Evolutionary conservation across 2,888 invertebrate species (phyloP), one percentile per base, ranked within the genome.

Genomic region (Drosophila koepferae): DNA sequence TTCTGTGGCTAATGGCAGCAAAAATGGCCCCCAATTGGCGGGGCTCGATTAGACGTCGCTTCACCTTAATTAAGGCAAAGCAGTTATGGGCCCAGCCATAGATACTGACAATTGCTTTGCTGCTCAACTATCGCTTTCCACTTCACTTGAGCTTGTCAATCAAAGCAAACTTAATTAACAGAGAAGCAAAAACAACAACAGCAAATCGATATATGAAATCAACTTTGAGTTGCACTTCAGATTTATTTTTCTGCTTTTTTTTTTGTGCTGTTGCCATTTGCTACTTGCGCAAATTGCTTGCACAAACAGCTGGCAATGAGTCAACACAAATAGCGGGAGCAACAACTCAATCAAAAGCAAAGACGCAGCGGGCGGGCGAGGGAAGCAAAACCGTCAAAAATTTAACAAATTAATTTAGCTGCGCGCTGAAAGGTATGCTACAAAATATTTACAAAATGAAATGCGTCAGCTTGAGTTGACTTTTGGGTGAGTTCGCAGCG

Each of bases 41-140:
- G 77, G 66, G 85, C 72, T 85, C 86, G 82, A 89, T 86, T 89
- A 75, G 71, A 6, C 77, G 62, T 72, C 73, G 72, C 62, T 71
- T 80, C 86, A 80, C 67, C 72, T 67, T 86, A 87, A 88, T 89
- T 86, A 81, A 56, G 58, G 20, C 44, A 31, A 62, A 60, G 31
- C 53, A 56, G 40, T 62, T 59, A 60, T 49, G 62, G 62, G 67
- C 20, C 14, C 12, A 2, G 44, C 20, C 54, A 20, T n/a, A 46
- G 36, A 38, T 12, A 54, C 18, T 44, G 40, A 2, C 20, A 38
- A 16, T 40, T 23, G 36, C 53, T 54, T 54, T 8, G 14, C n/a
- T 38, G n/a, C 51, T 5, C n/a, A 23, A 41, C 46, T 51, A 44
- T 38, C 23, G n/a, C 7, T 23, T 40, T 28, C 34, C 48, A 12